Conservation (phyloP, 2,113 vertebrate genomes). For the Platysternon megacephalum region DNA sequence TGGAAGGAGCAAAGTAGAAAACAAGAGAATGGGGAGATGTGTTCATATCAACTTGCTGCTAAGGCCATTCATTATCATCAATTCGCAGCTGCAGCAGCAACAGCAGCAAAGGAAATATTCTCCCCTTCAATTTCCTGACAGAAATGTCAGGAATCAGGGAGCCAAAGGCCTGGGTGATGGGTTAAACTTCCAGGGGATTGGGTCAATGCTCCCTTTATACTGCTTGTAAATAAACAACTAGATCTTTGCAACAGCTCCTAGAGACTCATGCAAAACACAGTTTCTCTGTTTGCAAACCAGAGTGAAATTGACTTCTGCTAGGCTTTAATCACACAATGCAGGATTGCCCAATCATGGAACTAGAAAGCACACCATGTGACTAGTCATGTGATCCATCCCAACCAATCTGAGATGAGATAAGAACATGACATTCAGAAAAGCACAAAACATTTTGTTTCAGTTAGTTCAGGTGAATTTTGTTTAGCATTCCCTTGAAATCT, state of each 20-base stretch:
- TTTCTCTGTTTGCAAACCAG: background rate
- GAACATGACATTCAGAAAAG: background rate
- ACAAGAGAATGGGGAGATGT: background rate
- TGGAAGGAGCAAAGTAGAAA: background rate
- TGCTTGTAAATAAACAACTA: constrained; percentile 21
- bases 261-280: background rate
- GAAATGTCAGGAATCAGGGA: background rate
- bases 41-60: background rate
- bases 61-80: background rate
- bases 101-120: background rate
- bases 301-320: background rate
- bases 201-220: constrained; percentile 6
- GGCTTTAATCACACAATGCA: background rate
- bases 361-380: background rate
- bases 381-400: background rate
- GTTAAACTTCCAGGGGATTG: background rate
- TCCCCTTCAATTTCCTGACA: background rate
- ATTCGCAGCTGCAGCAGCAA: background rate
- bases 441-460: background rate
- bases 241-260: background rate
- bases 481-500: background rate
- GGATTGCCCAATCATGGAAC: background rate
- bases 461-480: background rate
- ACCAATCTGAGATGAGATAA: background rate
- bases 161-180: background rate